phyloP scores from a whole-genome alignment of 2,113 vertebrate genomes.

The Athene cunicularia region DNA sequence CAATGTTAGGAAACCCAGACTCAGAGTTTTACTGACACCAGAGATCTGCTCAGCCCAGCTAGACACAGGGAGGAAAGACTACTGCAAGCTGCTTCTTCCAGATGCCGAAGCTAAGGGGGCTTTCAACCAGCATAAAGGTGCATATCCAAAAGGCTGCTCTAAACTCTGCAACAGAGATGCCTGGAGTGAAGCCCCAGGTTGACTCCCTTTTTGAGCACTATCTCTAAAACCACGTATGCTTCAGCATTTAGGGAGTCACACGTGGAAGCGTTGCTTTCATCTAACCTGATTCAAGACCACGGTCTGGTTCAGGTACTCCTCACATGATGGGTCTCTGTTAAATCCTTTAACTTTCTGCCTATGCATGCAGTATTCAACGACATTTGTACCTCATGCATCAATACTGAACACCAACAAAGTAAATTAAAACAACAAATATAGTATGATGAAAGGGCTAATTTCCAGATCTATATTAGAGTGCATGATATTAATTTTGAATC shows the following conservation, averaged over 20 bases:
- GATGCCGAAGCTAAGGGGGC: rapidly evolving
- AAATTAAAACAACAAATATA: conserved; percentile 36
- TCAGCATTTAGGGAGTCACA: background rate
- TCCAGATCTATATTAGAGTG: background rate
- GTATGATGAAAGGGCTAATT: background rate
- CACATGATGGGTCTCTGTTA: background rate
- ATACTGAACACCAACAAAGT: background rate
- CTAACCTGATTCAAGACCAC: background rate
- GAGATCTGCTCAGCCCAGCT: background rate
- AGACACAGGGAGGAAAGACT: rapidly evolving
- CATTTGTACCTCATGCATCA: background rate
- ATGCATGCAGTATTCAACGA: background rate
- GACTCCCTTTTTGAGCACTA: background rate
- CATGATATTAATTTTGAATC: background rate
- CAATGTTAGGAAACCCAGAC: background rate
- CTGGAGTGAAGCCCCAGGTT: background rate
- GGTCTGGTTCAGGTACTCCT: background rate
- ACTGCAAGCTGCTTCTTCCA: background rate
- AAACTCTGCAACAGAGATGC: background rate
- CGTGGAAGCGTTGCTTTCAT: background rate
- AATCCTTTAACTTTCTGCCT: background rate
- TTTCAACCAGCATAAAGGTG: background rate
- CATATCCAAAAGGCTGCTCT: background rate
- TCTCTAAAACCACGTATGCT: background rate
- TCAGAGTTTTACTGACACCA: background rate